These are phyloP conservation scores for Trachelipus rathkii DNA, from an alignment of 1,140 invertebrate species.

Conservation along the genomic window DNA sequence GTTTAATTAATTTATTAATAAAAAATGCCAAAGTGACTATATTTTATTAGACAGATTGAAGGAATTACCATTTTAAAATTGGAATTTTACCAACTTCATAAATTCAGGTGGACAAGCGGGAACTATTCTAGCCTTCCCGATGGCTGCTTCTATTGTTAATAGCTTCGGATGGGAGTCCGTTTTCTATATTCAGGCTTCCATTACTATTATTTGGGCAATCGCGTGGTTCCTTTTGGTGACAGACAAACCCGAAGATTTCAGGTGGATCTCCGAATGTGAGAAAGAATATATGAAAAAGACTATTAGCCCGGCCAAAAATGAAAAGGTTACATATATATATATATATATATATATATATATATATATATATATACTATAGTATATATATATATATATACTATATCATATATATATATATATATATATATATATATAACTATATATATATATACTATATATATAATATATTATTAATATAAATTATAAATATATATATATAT, in stretches of 20 bases:
- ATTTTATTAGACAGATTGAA: too few relatives aligned
- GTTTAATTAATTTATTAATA: too few relatives aligned
- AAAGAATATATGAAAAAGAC: slow-evolving; percentile 51
- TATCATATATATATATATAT: slow-evolving; percentile 21
- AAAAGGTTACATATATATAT: slow-evolving; percentile 24
- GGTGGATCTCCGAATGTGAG: slow-evolving; percentile 53
- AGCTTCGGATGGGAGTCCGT: slow-evolving; percentile 71
- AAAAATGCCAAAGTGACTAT: too few relatives aligned
- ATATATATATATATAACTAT: slow-evolving; percentile 12
- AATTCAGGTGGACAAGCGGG: slow-evolving; percentile 64
- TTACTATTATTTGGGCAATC: slow-evolving; percentile 56
- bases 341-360: slow-evolving; percentile 31
- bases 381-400: slow-evolving; percentile 23
- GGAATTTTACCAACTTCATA: not conserved
- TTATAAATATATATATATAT: too few relatives aligned
- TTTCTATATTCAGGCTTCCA: slow-evolving; percentile 59
- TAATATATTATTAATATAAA: too few relatives aligned
- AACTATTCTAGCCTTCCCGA: slow-evolving; percentile 67
- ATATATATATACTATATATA: slow-evolving; percentile 3
- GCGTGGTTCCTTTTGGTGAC: slow-evolving; percentile 54
- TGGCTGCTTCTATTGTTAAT: slow-evolving; percentile 61
- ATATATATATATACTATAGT: slow-evolving; percentile 18
- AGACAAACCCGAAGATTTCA: slow-evolving; percentile 54
- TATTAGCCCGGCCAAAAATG: slow-evolving; percentile 40
- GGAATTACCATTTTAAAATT: too few relatives aligned